phyloP scores from a whole-genome alignment of 2,797 vertebrate species.

The Botia kubotai region DNA sequence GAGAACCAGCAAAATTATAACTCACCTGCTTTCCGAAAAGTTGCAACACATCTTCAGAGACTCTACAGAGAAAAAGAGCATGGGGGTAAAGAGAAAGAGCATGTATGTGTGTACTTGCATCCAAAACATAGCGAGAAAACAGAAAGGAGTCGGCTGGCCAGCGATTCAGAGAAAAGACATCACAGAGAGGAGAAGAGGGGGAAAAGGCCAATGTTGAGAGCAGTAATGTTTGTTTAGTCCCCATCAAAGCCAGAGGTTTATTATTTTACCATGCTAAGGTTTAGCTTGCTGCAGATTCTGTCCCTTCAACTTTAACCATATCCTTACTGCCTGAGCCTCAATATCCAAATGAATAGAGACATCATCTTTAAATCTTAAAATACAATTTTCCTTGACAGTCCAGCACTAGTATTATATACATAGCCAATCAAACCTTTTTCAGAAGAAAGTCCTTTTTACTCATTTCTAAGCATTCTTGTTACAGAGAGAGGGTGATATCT shows the following conservation, averaged over 20 bases:
- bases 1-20: constrained; percentile 72
- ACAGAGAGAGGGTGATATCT: neutral
- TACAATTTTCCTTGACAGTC: neutral
- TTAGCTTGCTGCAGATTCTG: constrained; percentile 68
- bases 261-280: constrained; percentile 84
- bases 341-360: constrained; percentile 60
- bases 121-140: constrained; percentile 73
- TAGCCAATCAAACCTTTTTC: neutral
- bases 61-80: constrained; percentile 33
- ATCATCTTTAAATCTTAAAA: constrained; percentile 15
- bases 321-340: constrained; percentile 54
- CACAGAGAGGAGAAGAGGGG: constrained; percentile 62
- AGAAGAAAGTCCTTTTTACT: neutral
- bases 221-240: constrained; percentile 83
- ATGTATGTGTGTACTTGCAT: constrained; percentile 46
- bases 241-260: constrained; percentile 82
- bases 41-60: constrained; percentile 52
- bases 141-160: constrained; percentile 60
- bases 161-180: constrained; percentile 61
- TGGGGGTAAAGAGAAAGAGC: constrained; percentile 11
- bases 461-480: neutral
- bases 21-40: constrained; percentile 66
- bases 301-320: constrained; percentile 66
- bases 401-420: neutral
- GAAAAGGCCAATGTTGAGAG: constrained; percentile 72